phyloP scores from a whole-genome alignment of 2,888 invertebrate genomes.

The Lycocerus yunnanus region DNA sequence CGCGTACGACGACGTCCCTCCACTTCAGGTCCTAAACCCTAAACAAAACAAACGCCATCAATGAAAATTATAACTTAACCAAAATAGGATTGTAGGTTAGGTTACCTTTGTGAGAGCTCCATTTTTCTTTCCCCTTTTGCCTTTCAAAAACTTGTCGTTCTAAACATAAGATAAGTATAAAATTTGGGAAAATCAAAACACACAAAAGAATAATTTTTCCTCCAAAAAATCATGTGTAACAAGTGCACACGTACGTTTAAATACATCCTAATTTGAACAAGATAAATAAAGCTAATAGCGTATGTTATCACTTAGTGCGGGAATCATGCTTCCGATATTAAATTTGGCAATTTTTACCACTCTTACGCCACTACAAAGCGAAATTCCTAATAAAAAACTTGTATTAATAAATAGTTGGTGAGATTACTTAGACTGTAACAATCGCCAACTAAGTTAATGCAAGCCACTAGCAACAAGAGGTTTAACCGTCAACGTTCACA shows the following conservation, averaged over 20 bases:
- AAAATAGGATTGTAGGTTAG: background rate
- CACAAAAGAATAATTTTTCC: conserved; percentile 47
- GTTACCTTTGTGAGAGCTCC: conserved; percentile 59
- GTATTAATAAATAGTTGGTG: conserved; percentile 7
- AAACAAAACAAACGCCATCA: background rate
- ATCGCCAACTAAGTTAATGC: background rate
- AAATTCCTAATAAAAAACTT: conserved; percentile 1
- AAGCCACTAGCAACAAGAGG: conserved; percentile 33
- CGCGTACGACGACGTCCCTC: conserved; percentile 63
- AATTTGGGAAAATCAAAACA: conserved; percentile 5
- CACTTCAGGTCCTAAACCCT: conserved; percentile 60
- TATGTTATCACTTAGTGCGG: conserved; percentile 28
- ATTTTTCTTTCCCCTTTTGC: conserved; percentile 57
- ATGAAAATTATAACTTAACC: background rate
- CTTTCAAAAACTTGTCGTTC: conserved; percentile 56
- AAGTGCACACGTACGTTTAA: conserved; percentile 33
- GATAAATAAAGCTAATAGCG: conserved; percentile 21
- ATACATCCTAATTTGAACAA: conserved; percentile 23
- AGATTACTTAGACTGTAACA: conserved; percentile 46
- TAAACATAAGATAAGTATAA: conserved; percentile 37
- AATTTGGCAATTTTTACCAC: conserved; percentile 20
- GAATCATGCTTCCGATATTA: conserved; percentile 19
- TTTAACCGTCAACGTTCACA: conserved; percentile 47
- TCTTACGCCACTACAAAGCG: conserved; percentile 4
- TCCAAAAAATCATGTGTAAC: conserved; percentile 50